Evolutionary conservation across 2,113 vertebrate species (phyloP), one percentile per base, ranked within the genome.

Genomic region (Gopherus flavomarginatus): DNA sequence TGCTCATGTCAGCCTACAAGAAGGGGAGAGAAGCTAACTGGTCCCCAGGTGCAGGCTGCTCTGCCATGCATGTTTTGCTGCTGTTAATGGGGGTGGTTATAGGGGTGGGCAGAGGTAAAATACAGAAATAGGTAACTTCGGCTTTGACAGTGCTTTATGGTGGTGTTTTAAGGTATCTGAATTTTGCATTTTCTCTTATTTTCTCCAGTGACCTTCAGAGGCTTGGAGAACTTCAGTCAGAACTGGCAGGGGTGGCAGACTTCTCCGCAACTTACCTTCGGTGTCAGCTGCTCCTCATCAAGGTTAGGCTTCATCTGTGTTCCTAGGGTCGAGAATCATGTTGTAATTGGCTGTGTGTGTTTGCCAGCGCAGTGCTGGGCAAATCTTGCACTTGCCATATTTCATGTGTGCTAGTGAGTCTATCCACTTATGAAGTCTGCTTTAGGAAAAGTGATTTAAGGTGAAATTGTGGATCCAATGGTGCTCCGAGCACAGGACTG

Each of bases 211-310:
- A 99, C 97, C 98, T 99, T 93, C 99, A 98, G 97, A 98, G 99
- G 91, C 98, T 99, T 52, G 99, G 99, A 35, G 99, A 99, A 75
- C 99, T 99, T 84, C 99, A 99, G 97, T 99, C 99, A 1, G 99
- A 99, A 85, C 95, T 99, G 72, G 99, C 99, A 4, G 99, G 99
- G 85, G 98, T 99, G 49, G 99, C 99, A 4, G 99, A 99, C 93
- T 99, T 99, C 98, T 99, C 98, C 13, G 99, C 99, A 3, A 98
- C 99, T 2, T 99, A 99, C 96, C 98, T 99, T 87, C 99, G 96
- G 94, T 99, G 99, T 97, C 99, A 99, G 65, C 98, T 99, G 81
- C 99, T 99, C 89, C 99, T 99, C 42, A 99, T 99, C 98, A 99
- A 99, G 99, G 99, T 99, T 83, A 79, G 96, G 49, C 50, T 96